Conservation (phyloP, 2,113 vertebrate genomes). For the Centropristis striata region DNA sequence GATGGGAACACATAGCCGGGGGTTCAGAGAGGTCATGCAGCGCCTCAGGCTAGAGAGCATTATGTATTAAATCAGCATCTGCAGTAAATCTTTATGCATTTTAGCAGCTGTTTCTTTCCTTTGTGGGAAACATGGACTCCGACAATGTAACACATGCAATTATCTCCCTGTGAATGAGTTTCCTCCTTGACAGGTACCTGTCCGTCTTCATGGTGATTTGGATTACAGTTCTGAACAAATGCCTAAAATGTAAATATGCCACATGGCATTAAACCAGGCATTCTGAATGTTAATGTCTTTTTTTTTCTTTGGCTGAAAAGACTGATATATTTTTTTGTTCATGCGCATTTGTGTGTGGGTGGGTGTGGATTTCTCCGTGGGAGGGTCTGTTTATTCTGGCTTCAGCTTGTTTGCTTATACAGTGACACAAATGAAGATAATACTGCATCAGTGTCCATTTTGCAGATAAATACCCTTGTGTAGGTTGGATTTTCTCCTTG, state of each 20-base stretch:
- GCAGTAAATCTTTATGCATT: conserved; percentile 13
- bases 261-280: conserved; percentile 12
- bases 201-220: neutral
- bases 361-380: conserved; percentile 35
- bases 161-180: conserved; percentile 19
- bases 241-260: conserved; percentile 36
- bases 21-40: conserved; percentile 25
- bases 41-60: conserved; percentile 12
- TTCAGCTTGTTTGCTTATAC: conserved; percentile 28
- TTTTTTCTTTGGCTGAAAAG: conserved; percentile 1
- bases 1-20: neutral
- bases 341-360: conserved; percentile 32
- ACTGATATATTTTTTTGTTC: conserved; percentile 22
- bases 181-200: neutral
- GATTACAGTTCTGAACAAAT: conserved; percentile 26
- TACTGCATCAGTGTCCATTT: conserved; percentile 28
- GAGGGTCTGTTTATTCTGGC: conserved; percentile 29
- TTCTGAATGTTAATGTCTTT: conserved; percentile 20
- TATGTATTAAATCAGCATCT: conserved; percentile 14
- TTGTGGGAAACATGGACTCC: conserved; percentile 10
- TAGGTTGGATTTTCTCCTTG: neutral
- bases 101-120: conserved; percentile 38
- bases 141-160: conserved; percentile 19
- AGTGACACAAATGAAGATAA: conserved; percentile 30
- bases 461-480: neutral